Percentiles rank a stretch among this genome's conserved stretches.
Evolutionary conservation across 1,140 invertebrate genomes (phyloP).

Genomic region (Triops longicaudatus): DNA sequence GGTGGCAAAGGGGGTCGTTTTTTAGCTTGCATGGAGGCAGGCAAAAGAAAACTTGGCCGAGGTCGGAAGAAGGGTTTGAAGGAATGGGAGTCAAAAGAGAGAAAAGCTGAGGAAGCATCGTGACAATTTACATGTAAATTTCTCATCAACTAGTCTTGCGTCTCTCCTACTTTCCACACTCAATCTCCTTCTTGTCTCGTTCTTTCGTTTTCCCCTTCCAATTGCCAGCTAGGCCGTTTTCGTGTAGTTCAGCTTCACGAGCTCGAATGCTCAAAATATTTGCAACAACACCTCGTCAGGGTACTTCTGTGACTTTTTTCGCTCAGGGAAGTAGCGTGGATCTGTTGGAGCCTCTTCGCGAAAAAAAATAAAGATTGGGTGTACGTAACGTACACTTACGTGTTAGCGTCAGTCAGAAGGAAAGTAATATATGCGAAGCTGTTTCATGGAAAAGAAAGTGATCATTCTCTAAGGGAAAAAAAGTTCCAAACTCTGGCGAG

Average conservation of each 20-base stretch:
- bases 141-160: not conserved
- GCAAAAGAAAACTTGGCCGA: not conserved
- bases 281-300: not conserved
- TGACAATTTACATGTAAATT: not conserved
- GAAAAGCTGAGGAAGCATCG: not conserved
- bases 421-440: not conserved
- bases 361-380: not conserved
- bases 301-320: not conserved
- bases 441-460: not conserved
- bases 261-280: not conserved
- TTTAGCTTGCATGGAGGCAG: not conserved
- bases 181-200: not conserved
- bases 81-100: not conserved
- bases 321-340: too few relatives aligned
- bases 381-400: not conserved
- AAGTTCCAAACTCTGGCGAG: not conserved
- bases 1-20: constrained; percentile 4
- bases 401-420: not conserved
- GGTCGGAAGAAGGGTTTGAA: not conserved
- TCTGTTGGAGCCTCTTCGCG: too few relatives aligned
- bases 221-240: not conserved
- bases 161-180: not conserved
- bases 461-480: not conserved
- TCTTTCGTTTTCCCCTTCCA: not conserved
- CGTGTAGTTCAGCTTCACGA: not conserved